Base-by-base conservation (phyloP, 2,113 vertebrate species). In the Paramisgurnus dabryanus region DNA sequence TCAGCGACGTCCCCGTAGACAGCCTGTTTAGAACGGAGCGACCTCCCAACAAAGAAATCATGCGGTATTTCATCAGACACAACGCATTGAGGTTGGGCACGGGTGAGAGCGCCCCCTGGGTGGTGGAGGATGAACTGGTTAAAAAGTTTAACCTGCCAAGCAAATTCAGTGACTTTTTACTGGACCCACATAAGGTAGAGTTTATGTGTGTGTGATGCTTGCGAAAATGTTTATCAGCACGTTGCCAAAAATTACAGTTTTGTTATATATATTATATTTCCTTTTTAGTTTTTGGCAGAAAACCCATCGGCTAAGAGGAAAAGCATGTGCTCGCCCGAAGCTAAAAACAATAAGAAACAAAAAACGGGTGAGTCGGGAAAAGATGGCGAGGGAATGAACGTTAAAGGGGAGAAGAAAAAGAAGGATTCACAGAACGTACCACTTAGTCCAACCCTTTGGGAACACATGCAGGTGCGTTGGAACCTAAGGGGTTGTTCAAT, bases 11-110 rank as follows among this genome's bases (percentile, higher is more conserved):
- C 45, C 98, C 98, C 40, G 92, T 87, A 40, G 96, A 98, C 73
- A 97, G 95, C 85, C 93, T 99, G 49, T 93, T 90, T 76, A 94
- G 98, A 55, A 95, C 97, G 0, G 98, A 99, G 77, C 94, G 98
- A 0, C 98, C 98, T 65, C 98, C 98, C 45, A 99, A 97, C 89
- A 99, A 99, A 87, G 98, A 99, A 90, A 99, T 99, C 77, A 92
- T 99, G 88, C 95, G 98, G 15, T 99, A 99, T 83, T 99, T 97
- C 86, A 99, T 99, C 89, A 93, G 97, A 22, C 98, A 99, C 79
- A 94, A 95, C 0, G 95, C 97, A 0, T 89, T 98, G 15, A 94
- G 96, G 53, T 89, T 97, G 1, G 97, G 97, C 53, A 94, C 90
- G 0, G 95, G 95, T 49, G 97, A 98, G 89, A 98, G 95, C 0